Conservation (phyloP, 2,797 vertebrate genomes). For the Ctenopoma kingsleyae region DNA sequence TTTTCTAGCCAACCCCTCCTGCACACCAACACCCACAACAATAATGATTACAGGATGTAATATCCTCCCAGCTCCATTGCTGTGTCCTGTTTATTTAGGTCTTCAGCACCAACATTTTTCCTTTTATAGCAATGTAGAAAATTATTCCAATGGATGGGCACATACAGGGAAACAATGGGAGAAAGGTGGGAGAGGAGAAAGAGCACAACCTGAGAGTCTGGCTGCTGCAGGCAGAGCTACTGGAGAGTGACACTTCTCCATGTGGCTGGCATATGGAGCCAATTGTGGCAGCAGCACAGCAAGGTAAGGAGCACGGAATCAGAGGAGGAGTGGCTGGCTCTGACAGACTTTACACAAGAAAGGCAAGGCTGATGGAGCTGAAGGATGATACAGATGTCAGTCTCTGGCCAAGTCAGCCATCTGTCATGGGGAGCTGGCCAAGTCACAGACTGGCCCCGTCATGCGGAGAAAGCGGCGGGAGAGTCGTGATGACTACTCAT, state of each 20-base stretch:
- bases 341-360: conserved; percentile 52
- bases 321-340: conserved; percentile 56
- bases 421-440: conserved; percentile 66
- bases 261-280: conserved; percentile 69
- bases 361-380: conserved; percentile 53
- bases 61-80: conserved; percentile 67
- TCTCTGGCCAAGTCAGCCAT: conserved; percentile 72
- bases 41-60: conserved; percentile 83
- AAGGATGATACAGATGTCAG: conserved; percentile 76
- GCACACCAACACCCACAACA: conserved; percentile 74
- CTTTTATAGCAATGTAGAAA: conserved; percentile 74
- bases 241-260: conserved; percentile 66
- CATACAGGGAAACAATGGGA: conserved; percentile 47
- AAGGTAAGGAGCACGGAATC: conserved; percentile 47
- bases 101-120: conserved; percentile 66
- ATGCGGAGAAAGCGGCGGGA: conserved; percentile 41
- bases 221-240: conserved; percentile 39
- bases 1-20: conserved; percentile 49
- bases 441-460: conserved; percentile 42
- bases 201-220: conserved; percentile 47
- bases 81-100: conserved; percentile 70
- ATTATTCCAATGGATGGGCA: conserved; percentile 60
- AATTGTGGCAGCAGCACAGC: conserved; percentile 61
- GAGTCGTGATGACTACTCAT: conserved; percentile 60
- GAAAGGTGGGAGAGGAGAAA: conserved; percentile 22